Evolutionary conservation across 2,797 vertebrate genomes (phyloP).

Genomic region (Lithobates sylvaticus): DNA sequence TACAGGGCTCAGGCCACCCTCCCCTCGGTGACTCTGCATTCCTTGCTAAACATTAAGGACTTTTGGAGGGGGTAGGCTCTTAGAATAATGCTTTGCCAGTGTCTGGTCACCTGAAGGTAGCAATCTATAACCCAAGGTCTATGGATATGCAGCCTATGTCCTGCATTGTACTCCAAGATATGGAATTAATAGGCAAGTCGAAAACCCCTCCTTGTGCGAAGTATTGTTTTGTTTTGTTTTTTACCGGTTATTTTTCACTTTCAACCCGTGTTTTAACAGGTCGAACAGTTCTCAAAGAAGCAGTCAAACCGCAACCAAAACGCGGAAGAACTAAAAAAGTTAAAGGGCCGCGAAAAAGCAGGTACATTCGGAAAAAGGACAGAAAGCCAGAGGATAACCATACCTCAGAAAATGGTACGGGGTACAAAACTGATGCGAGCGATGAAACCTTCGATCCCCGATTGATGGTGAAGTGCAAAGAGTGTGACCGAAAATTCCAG

Average conservation of each 20-base stretch:
- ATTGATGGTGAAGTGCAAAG: constrained; percentile 9
- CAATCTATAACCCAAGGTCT: too few species aligned
- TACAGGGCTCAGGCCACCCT: too few species aligned
- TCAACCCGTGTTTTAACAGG: not conserved
- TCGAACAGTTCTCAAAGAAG: not conserved
- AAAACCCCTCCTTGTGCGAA: too few species aligned
- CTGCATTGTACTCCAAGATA: too few species aligned
- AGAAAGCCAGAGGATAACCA: not conserved
- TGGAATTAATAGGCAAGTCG: rapidly evolving
- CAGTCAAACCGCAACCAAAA: not conserved
- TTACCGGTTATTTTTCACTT: not conserved
- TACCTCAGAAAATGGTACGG: too few species aligned
- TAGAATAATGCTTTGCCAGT: too few species aligned
- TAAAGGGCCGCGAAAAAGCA: not conserved
- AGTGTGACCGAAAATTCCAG: constrained; percentile 28
- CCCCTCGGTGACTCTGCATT: too few species aligned
- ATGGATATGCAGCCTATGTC: too few species aligned
- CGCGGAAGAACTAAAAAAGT: not conserved
- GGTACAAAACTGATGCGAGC: not conserved
- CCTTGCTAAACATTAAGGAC: too few species aligned
- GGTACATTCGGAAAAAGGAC: constrained; percentile 13
- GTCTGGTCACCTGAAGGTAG: too few species aligned
- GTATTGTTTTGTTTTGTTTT: not conserved
- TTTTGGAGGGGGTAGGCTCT: too few species aligned
- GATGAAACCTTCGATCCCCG: not conserved